A percentile compares a stretch with the other conserved stretches of the same genome.
Evolutionary conservation across 2,797 vertebrate genomes (phyloP).

Genomic region (Sebastes ruberrimus): DNA sequence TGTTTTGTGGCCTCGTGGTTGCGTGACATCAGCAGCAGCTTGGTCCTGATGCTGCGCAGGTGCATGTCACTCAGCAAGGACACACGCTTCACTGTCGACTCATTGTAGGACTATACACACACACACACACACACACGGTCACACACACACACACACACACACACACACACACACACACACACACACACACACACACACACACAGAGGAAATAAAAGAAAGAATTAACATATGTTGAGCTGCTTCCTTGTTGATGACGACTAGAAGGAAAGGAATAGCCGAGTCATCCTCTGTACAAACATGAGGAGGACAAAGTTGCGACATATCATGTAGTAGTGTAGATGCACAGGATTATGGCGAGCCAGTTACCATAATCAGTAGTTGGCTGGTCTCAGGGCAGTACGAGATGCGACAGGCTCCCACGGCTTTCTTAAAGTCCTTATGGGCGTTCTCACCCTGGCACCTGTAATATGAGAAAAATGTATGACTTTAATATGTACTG

Average conservation of each 20-base stretch:
- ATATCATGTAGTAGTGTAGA: background rate
- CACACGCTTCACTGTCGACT: constrained; percentile 94
- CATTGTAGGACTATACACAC: constrained; percentile 89
- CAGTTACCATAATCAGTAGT: constrained; percentile 92
- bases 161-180: background rate
- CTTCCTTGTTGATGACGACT: background rate
- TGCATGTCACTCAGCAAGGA: constrained; percentile 98
- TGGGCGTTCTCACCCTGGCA: constrained; percentile 95
- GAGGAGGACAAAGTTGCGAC: background rate
- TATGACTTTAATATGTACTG: background rate
- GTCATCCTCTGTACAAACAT: background rate
- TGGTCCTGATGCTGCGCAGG: constrained; percentile 96
- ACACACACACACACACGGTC: too few species aligned
- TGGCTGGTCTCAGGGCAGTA: constrained; percentile 92
- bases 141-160: background rate
- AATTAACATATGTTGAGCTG: background rate
- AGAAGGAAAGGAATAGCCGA: background rate
- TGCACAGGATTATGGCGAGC: background rate
- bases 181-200: background rate
- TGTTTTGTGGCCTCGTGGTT: constrained; percentile 99
- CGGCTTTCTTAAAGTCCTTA: constrained; percentile 99
- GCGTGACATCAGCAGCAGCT: constrained; percentile 97
- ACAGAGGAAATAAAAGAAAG: background rate
- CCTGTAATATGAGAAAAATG: constrained; percentile 69
- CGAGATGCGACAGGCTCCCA: constrained; percentile 92